These are phyloP conservation scores for Cepaea hortensis DNA, from an alignment of 2,888 invertebrate species.

Conservation along the genomic window DNA sequence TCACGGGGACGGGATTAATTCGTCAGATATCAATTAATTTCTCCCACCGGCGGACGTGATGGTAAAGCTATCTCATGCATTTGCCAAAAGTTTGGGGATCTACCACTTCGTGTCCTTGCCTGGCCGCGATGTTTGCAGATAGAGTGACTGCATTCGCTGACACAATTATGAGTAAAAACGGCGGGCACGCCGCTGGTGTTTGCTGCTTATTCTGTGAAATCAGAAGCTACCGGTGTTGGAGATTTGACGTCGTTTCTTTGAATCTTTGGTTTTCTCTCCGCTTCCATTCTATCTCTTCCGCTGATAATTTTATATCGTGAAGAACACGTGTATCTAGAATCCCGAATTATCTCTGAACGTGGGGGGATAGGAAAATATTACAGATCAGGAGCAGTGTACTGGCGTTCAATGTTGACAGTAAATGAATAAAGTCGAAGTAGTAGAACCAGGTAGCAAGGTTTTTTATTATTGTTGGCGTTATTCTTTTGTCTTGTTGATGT, in stretches of 20 bases:
- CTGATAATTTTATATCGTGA: too few relatives aligned
- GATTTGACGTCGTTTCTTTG: slow-evolving; percentile 6
- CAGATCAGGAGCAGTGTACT: too few relatives aligned
- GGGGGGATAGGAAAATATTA: too few relatives aligned
- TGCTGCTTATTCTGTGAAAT: slow-evolving; percentile 16
- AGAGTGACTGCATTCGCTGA: slow-evolving; percentile 16
- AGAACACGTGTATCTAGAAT: too few relatives aligned
- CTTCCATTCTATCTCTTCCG: background rate
- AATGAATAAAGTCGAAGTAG: too few relatives aligned
- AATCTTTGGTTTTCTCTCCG: background rate
- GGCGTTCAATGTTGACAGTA: too few relatives aligned
- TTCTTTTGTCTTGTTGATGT: too few relatives aligned
- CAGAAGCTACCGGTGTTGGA: background rate
- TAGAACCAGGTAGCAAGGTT: too few relatives aligned
- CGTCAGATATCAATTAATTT: slow-evolving; percentile 47
- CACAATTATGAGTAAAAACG: slow-evolving; percentile 21
- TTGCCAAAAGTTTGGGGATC: slow-evolving; percentile 26
- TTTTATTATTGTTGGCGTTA: too few relatives aligned
- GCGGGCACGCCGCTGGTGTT: background rate
- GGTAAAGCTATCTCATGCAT: slow-evolving; percentile 39
- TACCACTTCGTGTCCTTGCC: slow-evolving; percentile 22
- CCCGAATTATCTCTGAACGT: too few relatives aligned
- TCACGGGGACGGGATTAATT: slow-evolving; percentile 43
- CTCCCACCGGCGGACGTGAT: slow-evolving; percentile 32
- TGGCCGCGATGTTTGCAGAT: slow-evolving; percentile 26